Evolutionary conservation across 1,140 invertebrate species (phyloP), one percentile per base, ranked within the genome.

Genomic region (Hyposmocoma kahamanoa): DNA sequence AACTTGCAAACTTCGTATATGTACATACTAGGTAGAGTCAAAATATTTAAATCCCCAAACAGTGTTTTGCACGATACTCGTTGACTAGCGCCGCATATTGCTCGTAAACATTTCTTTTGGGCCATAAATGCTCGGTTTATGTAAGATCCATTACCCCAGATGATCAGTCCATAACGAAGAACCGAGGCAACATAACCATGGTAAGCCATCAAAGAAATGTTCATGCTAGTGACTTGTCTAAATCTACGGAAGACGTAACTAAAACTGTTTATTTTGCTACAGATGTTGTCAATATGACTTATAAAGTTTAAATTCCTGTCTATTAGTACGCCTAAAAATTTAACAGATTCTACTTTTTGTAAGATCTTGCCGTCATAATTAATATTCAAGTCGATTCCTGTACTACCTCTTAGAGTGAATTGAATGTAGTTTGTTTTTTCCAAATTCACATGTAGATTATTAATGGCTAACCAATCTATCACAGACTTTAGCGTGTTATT

Each of bases 371-470:
- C 28, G 9, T 26, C 15, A 26, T 26, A 43, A 10, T 5, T 26
- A 8, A 43, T 21, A 2, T 26, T 10, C 1, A 26, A 43, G 3
- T 8, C 28, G 1, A n/a, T 17, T 13, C 11, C 6, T 2, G 10
- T 26, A 10, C 11, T 11, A 26, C 30, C 30, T 13, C 42, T 9
- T 19, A 38, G 19, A 0, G 11, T 3, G 22, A 42, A 49, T 42
- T 49, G 38, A 10, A 49, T 42, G 18, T 18, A 6, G 5, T 42
- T 49, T 10, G 47, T 49, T 26, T 49, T 49, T 3, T 28, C 9
- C 6, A 49, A n/a, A 49, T 49, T 49, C 3, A 49, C 11, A 18
- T 42, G 28, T 17, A 49, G 24, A 39, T 49, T 32, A 30, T 49
- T 49, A 17, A 1, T 41, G 11, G 18, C 15, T 18, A 49, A 10